Evolutionary conservation across 92 coral and sea anemone species (phyloP).

Genomic region (Bergia puertoricense): DNA sequence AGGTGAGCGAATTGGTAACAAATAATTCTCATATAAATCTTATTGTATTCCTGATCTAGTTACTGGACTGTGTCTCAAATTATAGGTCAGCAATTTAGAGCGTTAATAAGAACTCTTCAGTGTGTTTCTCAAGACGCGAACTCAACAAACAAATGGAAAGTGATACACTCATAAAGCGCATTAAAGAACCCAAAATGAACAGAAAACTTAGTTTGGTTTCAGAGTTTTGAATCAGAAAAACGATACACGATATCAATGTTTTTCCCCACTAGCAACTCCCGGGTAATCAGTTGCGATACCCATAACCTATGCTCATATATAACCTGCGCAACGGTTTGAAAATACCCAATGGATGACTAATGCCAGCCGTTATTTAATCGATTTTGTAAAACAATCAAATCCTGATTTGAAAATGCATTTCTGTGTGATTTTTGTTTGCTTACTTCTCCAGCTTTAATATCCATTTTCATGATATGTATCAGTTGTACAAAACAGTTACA

Average conservation of each 20-base stretch:
- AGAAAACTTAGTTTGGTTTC: background rate
- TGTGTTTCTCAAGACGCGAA: background rate
- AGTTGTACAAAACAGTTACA: conserved; percentile 2
- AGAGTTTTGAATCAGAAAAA: background rate
- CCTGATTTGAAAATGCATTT: conserved; percentile 24
- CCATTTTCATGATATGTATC: background rate
- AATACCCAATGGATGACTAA: conserved; percentile 1
- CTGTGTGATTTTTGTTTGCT: conserved; percentile 1
- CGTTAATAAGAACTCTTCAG: background rate
- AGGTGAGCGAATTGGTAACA: background rate
- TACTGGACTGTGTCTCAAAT: background rate
- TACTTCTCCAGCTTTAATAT: conserved; percentile 5
- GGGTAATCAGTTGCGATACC: background rate
- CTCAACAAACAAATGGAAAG: background rate
- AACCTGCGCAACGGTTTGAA: background rate
- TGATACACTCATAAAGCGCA: background rate
- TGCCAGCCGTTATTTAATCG: conserved; percentile 31
- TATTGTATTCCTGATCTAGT: background rate
- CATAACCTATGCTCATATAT: background rate
- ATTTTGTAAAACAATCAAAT: conserved; percentile 23
- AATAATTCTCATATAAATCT: background rate
- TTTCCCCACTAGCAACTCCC: background rate
- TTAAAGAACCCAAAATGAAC: background rate
- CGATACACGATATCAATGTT: background rate
- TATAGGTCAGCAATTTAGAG: background rate